phyloP scores from a whole-genome alignment of 2,113 vertebrate species.

The Terrapene triunguis region DNA sequence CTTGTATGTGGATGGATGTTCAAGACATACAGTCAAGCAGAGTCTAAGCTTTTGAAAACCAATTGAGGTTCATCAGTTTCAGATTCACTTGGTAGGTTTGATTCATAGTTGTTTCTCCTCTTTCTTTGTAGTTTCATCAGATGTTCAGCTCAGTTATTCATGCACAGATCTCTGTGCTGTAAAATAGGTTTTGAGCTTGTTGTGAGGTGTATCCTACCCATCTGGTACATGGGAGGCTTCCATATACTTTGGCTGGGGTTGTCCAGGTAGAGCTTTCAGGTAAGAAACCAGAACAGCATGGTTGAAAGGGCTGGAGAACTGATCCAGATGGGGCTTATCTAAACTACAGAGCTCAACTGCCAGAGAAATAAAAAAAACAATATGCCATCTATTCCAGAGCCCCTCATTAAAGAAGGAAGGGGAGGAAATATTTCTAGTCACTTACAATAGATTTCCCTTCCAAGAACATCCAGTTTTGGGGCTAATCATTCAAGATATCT shows the following conservation, averaged over 20 bases:
- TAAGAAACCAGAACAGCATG: background rate
- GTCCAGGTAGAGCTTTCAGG: background rate
- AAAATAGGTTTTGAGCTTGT: background rate
- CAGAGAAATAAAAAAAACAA: background rate
- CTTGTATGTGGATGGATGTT: background rate
- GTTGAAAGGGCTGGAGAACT: background rate
- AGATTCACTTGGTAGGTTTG: background rate
- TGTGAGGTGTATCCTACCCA: background rate
- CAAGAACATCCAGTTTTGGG: background rate
- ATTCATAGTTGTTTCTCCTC: background rate
- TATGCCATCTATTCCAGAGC: background rate
- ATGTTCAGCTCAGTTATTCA: background rate
- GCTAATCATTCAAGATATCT: background rate
- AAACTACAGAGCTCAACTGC: background rate
- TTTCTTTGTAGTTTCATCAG: background rate
- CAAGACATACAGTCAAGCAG: accelerated
- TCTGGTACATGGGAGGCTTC: background rate
- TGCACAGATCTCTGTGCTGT: background rate
- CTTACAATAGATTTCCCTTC: accelerated
- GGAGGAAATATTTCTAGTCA: background rate
- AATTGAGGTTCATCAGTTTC: background rate
- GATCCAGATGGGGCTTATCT: background rate
- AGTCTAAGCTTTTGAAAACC: background rate
- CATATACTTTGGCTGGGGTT: background rate
- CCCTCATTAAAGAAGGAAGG: background rate